Conservation (phyloP, 2,888 invertebrate species). For the Adelphocoris suturalis region DNA sequence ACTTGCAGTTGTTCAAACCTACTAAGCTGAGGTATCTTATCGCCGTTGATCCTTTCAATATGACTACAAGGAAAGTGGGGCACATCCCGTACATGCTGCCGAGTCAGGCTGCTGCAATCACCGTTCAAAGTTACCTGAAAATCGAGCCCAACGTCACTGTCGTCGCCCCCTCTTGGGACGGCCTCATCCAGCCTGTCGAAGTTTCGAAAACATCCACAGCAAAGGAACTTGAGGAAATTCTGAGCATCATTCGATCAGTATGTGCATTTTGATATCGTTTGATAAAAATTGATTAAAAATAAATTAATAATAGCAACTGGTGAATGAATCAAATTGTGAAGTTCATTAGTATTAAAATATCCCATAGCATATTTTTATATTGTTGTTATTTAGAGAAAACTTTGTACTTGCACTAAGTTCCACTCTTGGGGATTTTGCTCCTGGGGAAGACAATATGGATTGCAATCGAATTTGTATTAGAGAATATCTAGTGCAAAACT, state of each 20-base stretch:
- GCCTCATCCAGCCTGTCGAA: conserved; percentile 20
- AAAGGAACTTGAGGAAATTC: neutral
- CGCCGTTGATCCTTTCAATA: conserved; percentile 37
- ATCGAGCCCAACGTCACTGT: conserved; percentile 66
- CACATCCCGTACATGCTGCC: conserved; percentile 63
- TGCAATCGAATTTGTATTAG: too few species aligned
- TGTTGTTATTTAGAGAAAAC: too few species aligned
- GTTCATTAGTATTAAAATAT: too few species aligned
- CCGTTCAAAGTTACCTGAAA: conserved; percentile 49
- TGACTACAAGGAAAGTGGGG: conserved; percentile 57
- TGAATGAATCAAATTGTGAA: too few species aligned
- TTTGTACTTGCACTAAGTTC: too few species aligned
- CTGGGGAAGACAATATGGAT: too few species aligned
- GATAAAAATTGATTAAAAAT: neutral
- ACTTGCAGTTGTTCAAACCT: conserved; percentile 47
- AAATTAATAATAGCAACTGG: too few species aligned
- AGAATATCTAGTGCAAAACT: too few species aligned
- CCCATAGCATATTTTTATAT: too few species aligned
- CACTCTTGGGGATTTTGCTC: too few species aligned
- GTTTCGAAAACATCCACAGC: neutral
- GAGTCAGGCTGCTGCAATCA: conserved; percentile 57
- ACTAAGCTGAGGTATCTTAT: conserved; percentile 61
- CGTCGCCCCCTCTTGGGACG: conserved; percentile 25
- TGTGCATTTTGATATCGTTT: neutral
- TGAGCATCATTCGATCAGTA: neutral